Percentiles rank a stretch among this genome's conserved stretches.
Evolutionary conservation across 2,113 vertebrate species (phyloP).

Genomic region (Perca fluviatilis): DNA sequence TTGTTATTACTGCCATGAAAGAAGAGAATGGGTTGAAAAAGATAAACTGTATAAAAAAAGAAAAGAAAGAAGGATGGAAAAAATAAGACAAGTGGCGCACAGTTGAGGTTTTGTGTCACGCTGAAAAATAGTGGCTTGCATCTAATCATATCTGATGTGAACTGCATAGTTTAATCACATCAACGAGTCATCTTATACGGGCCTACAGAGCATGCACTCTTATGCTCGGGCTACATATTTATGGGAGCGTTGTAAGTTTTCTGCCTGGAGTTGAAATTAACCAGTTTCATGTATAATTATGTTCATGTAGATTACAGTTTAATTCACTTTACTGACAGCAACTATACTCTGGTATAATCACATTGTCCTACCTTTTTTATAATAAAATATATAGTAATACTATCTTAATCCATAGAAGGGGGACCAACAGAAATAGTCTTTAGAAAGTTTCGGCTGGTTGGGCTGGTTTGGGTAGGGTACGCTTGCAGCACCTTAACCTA

Average conservation of each 20-base stretch:
- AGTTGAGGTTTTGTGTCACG: conserved; percentile 1
- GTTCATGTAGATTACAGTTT: neutral
- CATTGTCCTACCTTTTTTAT: neutral
- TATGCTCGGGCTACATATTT: neutral
- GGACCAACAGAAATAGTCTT: neutral
- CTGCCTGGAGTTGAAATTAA: neutral
- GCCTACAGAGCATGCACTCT: neutral
- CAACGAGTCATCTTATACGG: neutral
- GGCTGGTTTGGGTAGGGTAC: too few relatives aligned
- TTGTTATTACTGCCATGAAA: conserved; percentile 58
- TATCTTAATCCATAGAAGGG: neutral
- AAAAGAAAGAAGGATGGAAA: conserved; percentile 1
- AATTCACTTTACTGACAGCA: neutral
- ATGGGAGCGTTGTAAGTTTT: neutral
- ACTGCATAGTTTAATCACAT: conserved; percentile 6
- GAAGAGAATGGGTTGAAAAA: conserved; percentile 24
- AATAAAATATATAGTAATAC: neutral
- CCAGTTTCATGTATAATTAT: neutral
- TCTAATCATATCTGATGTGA: conserved; percentile 23
- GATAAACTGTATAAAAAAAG: conserved; percentile 30
- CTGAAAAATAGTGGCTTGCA: conserved; percentile 20
- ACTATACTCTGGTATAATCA: neutral
- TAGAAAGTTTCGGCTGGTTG: too few relatives aligned
- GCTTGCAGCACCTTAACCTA: neutral
- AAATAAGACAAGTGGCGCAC: neutral